Evolutionary conservation across 2,797 vertebrate genomes (phyloP), one percentile per base, ranked within the genome.

Genomic region (Halcyon badia): DNA sequence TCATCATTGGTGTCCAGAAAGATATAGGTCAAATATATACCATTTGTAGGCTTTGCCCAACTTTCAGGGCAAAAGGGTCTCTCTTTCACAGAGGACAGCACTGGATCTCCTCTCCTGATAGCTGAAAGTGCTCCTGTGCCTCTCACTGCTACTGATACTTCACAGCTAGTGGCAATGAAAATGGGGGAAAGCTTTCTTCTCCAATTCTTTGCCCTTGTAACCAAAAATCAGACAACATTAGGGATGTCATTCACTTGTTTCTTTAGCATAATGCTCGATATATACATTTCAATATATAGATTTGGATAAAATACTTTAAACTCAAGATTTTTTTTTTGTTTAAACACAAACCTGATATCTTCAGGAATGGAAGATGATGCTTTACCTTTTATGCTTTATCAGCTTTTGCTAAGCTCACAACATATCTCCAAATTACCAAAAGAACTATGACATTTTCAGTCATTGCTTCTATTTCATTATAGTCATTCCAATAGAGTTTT

Each of bases 301-400:
- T 11, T 6, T 22, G 5, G 10, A 58, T 57, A 25, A 44, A 73
- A 14, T 54, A 49, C 13, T 75, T 83, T 14, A 56, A 44, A 61
- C 5, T 26, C 17, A 30, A 54, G 14, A 26, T 8, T 54, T 26
- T 35, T 8, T 54, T 39, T 49, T 17, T 60, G 16, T 56, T 37
- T 3, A 25, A 64, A 7, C 1, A 6, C 12, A 6, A 41, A 83
- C 7, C 6, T 2, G 2, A 1, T 61, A 6, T 25, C 42, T 87
- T 84, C 49, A 54, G 41, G n/a, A 76, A 66, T 14, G 6, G n/a
- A 72, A 78, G 22, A 25, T 0, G 4, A 6, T 35, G 8, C 10
- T 61, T 80, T 48, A 56, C 3, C 20, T 51, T 78, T 39, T 25
- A 46, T 37, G 19, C 4, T 35, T 64, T 21, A 54, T 49, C 22